These are phyloP conservation scores for Xylota sylvarum DNA, from an alignment of 2,888 invertebrate genomes.

Conservation along the genomic window DNA sequence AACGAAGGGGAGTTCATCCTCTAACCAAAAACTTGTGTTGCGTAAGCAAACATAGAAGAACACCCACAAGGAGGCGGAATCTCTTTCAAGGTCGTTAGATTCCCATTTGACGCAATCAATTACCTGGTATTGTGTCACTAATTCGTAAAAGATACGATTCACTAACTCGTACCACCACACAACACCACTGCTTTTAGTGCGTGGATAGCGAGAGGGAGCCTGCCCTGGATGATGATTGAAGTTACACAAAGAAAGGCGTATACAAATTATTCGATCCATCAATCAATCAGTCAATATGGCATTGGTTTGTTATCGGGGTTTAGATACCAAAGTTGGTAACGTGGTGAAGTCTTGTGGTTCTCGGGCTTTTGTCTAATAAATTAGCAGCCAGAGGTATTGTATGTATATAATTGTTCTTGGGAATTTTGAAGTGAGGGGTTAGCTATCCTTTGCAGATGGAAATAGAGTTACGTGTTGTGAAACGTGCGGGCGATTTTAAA, in stretches of 20 bases:
- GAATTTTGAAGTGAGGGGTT: neutral
- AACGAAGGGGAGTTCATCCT: conserved; percentile 27
- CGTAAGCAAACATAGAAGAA: neutral
- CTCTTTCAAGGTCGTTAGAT: conserved; percentile 56
- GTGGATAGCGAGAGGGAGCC: neutral
- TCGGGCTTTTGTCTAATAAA: conserved; percentile 1
- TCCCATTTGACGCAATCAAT: conserved; percentile 64
- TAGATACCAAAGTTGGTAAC: conserved; percentile 1
- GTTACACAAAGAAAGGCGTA: conserved; percentile 27
- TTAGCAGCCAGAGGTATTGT: neutral
- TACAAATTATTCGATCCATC: conserved; percentile 37
- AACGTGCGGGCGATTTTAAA: too few relatives aligned
- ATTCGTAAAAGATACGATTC: conserved; percentile 61
- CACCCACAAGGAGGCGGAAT: conserved; percentile 24
- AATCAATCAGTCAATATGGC: conserved; percentile 46
- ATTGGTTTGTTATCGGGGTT: conserved; percentile 9
- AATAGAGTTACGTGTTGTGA: neutral
- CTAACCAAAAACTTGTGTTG: conserved; percentile 22
- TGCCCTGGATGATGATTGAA: conserved; percentile 26
- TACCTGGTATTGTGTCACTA: conserved; percentile 64
- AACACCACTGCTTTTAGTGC: too few relatives aligned
- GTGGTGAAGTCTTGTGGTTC: conserved; percentile 8
- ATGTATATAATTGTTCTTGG: neutral
- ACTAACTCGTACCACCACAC: conserved; percentile 32
- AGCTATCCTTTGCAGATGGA: neutral